Conservation (phyloP, 2,797 vertebrate genomes). For the Poeciliopsis paucimaculata region DNA sequence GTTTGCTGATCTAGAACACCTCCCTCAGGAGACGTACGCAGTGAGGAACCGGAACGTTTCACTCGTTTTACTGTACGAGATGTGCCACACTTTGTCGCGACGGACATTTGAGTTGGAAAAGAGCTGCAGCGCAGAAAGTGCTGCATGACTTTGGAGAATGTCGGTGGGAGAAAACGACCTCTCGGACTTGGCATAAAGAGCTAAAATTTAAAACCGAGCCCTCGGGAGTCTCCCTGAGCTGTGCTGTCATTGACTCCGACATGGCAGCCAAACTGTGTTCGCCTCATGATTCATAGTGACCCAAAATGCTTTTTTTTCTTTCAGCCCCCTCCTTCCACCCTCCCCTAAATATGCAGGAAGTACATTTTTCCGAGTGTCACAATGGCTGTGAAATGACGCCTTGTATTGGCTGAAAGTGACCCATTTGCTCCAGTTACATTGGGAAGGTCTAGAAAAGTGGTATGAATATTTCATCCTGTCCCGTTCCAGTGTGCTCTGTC, state of each 20-base stretch:
- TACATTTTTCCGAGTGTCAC: neutral
- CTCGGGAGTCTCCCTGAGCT: slow-evolving; percentile 1
- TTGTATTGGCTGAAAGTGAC: slow-evolving; percentile 9
- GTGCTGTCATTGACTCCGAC: neutral
- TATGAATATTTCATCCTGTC: slow-evolving; percentile 14
- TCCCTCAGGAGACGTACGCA: neutral
- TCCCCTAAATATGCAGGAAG: neutral
- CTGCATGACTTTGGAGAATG: slow-evolving; percentile 2
- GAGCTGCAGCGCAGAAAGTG: neutral
- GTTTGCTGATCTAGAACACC: neutral
- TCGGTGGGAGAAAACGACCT: slow-evolving; percentile 1
- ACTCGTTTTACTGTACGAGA: neutral
- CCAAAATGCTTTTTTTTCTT: slow-evolving; percentile 7
- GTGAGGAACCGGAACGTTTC: neutral
- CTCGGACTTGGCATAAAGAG: neutral
- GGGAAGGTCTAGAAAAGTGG: slow-evolving; percentile 15
- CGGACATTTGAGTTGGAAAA: neutral
- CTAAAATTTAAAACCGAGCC: slow-evolving; percentile 9
- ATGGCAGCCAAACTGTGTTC: slow-evolving; percentile 3
- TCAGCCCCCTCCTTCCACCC: too few relatives aligned
- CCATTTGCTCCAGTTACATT: slow-evolving; percentile 23
- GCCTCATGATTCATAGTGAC: slow-evolving; percentile 12
- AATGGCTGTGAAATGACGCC: slow-evolving; percentile 9
- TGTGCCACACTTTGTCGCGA: neutral
- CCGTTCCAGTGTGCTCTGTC: slow-evolving; percentile 3